Percentiles rank a stretch among this genome's conserved stretches.
These are phyloP conservation scores for Cephus nigrinus DNA, from an alignment of 2,888 invertebrate species.

Conservation along the genomic window DNA sequence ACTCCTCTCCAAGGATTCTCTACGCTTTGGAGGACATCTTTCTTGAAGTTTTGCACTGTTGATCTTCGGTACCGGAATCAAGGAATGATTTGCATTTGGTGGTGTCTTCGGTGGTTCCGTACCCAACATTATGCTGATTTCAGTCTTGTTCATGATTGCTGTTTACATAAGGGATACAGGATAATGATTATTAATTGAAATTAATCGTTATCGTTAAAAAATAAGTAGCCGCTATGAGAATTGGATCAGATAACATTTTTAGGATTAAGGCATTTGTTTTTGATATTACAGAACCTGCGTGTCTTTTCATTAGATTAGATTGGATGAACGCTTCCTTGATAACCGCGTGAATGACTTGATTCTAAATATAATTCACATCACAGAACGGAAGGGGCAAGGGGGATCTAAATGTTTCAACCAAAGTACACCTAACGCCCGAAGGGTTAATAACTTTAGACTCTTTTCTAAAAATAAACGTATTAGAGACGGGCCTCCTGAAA, in stretches of 20 bases:
- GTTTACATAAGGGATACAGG: not conserved
- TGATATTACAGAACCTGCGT: not conserved
- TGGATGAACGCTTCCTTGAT: not conserved
- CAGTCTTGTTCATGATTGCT: conserved; percentile 52
- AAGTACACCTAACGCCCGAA: conserved; percentile 21
- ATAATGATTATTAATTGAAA: not conserved
- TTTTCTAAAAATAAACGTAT: conserved; percentile 51
- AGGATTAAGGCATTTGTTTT: not conserved
- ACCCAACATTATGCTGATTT: conserved; percentile 51
- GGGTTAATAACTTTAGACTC: conserved; percentile 54
- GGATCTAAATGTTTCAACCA: conserved; percentile 25
- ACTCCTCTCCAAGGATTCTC: conserved; percentile 46
- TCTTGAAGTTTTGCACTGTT: conserved; percentile 46
- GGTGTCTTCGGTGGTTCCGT: conserved; percentile 31
- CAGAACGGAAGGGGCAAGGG: not conserved
- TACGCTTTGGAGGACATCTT: conserved; percentile 40
- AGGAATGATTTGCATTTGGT: conserved; percentile 52
- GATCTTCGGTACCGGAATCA: conserved; percentile 59
- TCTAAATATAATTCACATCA: not conserved
- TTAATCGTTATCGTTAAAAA: not conserved
- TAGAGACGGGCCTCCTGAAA: conserved; percentile 16
- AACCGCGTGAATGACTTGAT: not conserved
- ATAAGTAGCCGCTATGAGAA: not conserved
- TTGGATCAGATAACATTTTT: not conserved
- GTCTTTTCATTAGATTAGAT: not conserved